Evolutionary conservation across 2,888 invertebrate species (phyloP), one percentile per base, ranked within the genome.

Genomic region (Zaprionus lineosus): DNA sequence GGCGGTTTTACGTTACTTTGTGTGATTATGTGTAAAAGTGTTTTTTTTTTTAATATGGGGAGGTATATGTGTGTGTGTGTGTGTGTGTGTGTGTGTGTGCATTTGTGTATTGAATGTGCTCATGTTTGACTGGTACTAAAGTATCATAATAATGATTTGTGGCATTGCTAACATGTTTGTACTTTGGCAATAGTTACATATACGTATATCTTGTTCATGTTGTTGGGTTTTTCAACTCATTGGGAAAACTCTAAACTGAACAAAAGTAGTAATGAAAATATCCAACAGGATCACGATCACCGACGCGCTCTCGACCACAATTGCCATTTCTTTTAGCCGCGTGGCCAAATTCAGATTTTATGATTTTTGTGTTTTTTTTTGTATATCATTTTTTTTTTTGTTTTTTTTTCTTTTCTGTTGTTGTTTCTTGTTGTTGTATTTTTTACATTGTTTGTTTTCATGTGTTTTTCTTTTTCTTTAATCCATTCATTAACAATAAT

Each of bases 221-320:
- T 50, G n/a, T n/a, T 44, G 53, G 46, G 43, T 15, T 16, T 65
- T 33, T 40, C 19, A 33, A 39, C 56, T 28, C 41, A 53, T 57
- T 48, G 59, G 77, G 60, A 60, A 73, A n/a, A n/a, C 60, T 78
- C 78, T 79, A 78, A 83, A 83, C 76, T 78, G 83, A 78, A 83
- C 79, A 77, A 78, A 78, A 83, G 78, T 79, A 78, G 78, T 78
- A 78, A 78, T 78, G 78, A 78, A 78, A 78, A 78, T 63, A 74
- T 82, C 71, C 83, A 75, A 79, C 83, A 70, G 61, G 59, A 61
- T 81, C 60, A 56, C 51, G 52, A 69, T 73, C 65, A 60, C 36
- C 60, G 70, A 55, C 50, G 46, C 65, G 59, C 33, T n/a, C n/a
- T n/a, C 60, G 70, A 51, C 41, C 69, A 55, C 59, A 69, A 47